Conservation (phyloP, 1,140 invertebrate species). For the Drosophila nigrodunni region DNA sequence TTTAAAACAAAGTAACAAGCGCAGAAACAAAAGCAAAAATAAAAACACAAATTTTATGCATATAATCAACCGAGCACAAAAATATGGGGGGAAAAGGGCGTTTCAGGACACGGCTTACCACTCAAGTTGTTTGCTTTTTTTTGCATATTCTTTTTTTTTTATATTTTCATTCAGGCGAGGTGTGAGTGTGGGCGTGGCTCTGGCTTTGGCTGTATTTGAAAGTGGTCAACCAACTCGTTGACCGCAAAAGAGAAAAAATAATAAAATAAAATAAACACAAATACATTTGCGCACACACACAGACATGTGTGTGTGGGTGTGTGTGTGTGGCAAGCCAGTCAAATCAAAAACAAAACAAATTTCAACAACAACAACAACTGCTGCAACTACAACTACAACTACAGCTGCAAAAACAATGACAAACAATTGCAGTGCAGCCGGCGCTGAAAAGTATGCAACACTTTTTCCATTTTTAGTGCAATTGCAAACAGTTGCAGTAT, state of each 20-base stretch:
- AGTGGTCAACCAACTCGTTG: conserved; percentile 83
- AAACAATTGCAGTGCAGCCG: conserved; percentile 46
- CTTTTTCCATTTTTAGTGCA: conserved; percentile 39
- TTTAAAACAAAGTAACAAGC: conserved; percentile 44
- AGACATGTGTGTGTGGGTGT: conserved; percentile 3
- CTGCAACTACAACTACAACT: conserved; percentile 27
- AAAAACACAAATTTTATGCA: conserved; percentile 38
- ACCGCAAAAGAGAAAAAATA: conserved; percentile 81
- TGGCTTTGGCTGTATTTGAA: conserved; percentile 71
- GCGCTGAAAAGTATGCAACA: conserved; percentile 74
- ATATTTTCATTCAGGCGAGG: conserved; percentile 12
- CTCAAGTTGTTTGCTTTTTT: conserved; percentile 41
- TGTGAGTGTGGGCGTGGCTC: conserved; percentile 29
- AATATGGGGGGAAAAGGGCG: conserved; percentile 3
- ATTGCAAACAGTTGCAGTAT: neutral
- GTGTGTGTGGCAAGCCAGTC: conserved; percentile 46
- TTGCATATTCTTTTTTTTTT: neutral
- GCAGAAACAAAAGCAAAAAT: conserved; percentile 7
- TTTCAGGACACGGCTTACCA: conserved; percentile 10
- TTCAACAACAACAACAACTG: conserved; percentile 48
- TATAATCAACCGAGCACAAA: conserved; percentile 37
- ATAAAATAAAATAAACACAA: conserved; percentile 81
- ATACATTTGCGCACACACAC: conserved; percentile 40
- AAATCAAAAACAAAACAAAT: conserved; percentile 81
- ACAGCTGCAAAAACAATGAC: conserved; percentile 26